These are phyloP conservation scores for Propithecus coquereli DNA, from an alignment of 2,113 vertebrate species.

Conservation along the genomic window DNA sequence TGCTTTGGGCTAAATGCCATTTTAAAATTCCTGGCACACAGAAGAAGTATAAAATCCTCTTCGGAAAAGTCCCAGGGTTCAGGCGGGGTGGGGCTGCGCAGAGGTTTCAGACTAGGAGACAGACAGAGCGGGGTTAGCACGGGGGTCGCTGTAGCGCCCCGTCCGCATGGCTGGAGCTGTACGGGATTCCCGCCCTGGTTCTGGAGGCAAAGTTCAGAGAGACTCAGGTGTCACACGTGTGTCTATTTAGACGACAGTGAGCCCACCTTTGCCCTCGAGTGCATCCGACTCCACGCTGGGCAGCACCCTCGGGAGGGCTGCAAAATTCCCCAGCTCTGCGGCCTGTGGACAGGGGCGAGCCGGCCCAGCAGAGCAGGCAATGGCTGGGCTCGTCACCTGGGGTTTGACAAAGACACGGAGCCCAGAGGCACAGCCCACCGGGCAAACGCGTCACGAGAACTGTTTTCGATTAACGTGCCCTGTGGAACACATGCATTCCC, in stretches of 20 bases:
- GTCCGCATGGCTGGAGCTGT: accelerated
- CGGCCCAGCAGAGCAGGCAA: accelerated
- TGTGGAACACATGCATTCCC: neutral
- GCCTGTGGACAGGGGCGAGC: neutral
- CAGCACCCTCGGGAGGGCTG: accelerated
- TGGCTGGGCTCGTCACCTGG: accelerated
- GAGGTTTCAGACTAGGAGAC: neutral
- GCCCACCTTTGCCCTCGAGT: accelerated
- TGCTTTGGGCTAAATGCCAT: neutral
- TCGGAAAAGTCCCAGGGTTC: neutral
- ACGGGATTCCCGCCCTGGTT: too few species aligned
- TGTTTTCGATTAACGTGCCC: accelerated
- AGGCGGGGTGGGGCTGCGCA: accelerated
- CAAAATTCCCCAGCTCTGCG: accelerated
- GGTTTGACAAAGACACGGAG: accelerated
- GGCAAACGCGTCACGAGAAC: accelerated
- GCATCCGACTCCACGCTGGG: accelerated
- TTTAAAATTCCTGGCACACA: neutral
- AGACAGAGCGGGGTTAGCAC: neutral
- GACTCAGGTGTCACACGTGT: accelerated
- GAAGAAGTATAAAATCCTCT: neutral
- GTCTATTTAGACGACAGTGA: neutral
- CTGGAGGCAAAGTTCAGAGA: neutral
- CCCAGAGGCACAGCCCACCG: neutral
- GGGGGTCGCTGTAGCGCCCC: accelerated